These are phyloP conservation scores for Caenorhabditis panamensis DNA, from an alignment of 2,888 invertebrate species.

Conservation along the genomic window DNA sequence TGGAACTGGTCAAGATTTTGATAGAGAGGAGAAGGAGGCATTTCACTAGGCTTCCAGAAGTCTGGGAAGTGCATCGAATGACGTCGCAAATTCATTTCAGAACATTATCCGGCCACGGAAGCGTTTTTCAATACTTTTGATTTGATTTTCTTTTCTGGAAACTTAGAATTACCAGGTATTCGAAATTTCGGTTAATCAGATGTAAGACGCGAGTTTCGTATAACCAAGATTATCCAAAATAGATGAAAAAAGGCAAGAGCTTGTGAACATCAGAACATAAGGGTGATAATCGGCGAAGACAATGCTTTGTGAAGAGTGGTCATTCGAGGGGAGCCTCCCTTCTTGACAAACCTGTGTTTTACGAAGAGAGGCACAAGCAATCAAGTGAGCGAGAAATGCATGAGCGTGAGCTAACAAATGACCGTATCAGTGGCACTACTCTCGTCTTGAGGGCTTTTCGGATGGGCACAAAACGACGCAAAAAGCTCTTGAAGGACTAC, in stretches of 20 bases:
- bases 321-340: conserved; percentile 28
- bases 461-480: conserved; percentile 42
- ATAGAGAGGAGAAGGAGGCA: conserved; percentile 25
- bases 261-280: conserved; percentile 9
- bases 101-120: neutral
- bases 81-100: conserved; percentile 52
- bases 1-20: conserved; percentile 46
- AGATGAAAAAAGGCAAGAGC: neutral
- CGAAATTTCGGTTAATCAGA: neutral
- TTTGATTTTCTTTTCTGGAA: neutral
- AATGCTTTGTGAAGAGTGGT: conserved; percentile 50
- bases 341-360: conserved; percentile 58
- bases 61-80: conserved; percentile 50
- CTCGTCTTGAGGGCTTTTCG: conserved; percentile 58
- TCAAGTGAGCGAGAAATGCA: conserved; percentile 59
- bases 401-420: conserved; percentile 60
- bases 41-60: conserved; percentile 57
- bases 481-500: conserved; percentile 46
- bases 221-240: neutral
- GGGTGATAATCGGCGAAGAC: conserved; percentile 32
- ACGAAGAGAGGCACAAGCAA: conserved; percentile 45
- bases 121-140: neutral
- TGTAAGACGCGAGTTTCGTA: no score
- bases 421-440: conserved; percentile 59
- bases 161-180: neutral